Evolutionary conservation across 2,797 vertebrate genomes (phyloP).

Genomic region (Urocyon cinereoargenteus): DNA sequence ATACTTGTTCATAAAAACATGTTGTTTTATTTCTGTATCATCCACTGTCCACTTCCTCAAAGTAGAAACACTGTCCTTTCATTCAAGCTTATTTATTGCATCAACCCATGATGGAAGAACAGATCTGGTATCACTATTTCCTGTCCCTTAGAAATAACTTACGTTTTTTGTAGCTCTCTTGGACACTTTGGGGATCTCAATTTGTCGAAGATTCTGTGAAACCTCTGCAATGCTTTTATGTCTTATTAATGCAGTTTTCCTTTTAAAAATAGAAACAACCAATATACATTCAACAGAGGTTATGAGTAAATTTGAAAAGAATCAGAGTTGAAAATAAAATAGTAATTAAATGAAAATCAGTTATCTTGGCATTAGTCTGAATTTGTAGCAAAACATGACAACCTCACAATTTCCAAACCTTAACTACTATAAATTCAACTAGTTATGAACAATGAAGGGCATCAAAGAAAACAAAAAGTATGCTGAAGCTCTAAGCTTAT

Average conservation of each 20-base stretch:
- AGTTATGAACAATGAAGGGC: background rate
- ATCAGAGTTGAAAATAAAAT: constrained; percentile 10
- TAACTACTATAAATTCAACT: background rate
- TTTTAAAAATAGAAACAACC: constrained; percentile 82
- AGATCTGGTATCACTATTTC: background rate
- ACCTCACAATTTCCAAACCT: constrained; percentile 10
- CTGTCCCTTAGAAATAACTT: constrained; percentile 71
- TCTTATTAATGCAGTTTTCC: constrained; percentile 92
- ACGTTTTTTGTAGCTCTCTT: constrained; percentile 92
- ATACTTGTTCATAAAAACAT: background rate
- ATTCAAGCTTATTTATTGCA: background rate
- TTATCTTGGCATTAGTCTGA: background rate
- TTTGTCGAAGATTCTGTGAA: constrained; percentile 94
- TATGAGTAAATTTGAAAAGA: background rate
- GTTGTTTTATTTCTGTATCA: background rate
- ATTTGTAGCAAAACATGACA: constrained; percentile 18
- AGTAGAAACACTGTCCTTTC: background rate
- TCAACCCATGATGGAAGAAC: background rate
- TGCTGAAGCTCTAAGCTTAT: background rate
- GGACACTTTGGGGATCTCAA: constrained; percentile 94
- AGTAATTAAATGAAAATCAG: background rate
- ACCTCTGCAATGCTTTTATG: constrained; percentile 95
- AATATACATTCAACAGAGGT: background rate
- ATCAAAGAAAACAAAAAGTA: background rate
- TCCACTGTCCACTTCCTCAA: background rate